Conservation (phyloP, 2,113 vertebrate genomes). For the Xiphias gladius region DNA sequence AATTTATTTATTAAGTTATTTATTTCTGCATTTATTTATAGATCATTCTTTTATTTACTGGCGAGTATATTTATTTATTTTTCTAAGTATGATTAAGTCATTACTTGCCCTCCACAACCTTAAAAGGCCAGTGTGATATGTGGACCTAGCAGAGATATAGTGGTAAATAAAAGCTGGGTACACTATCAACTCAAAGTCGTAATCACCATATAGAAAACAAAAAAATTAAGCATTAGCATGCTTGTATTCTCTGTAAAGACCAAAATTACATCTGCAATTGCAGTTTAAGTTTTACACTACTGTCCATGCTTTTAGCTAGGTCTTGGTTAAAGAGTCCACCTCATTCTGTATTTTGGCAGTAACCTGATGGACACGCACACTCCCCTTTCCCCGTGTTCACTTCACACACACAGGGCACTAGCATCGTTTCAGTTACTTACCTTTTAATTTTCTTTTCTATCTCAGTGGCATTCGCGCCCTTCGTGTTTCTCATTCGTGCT, state of each 20-base stretch:
- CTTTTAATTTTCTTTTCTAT: conserved; percentile 86
- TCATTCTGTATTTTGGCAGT: background rate
- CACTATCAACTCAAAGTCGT: background rate
- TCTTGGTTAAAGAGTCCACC: background rate
- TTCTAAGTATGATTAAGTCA: too few species aligned
- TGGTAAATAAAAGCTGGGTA: background rate
- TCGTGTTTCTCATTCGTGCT: conserved; percentile 73
- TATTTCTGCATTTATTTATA: background rate
- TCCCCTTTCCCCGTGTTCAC: too few species aligned
- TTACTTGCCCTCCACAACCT: too few species aligned
- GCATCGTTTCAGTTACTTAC: conserved; percentile 58
- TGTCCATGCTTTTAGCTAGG: background rate
- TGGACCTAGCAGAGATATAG: background rate
- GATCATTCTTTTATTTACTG: too few species aligned
- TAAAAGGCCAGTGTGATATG: too few species aligned
- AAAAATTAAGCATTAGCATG: background rate
- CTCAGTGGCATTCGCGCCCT: conserved; percentile 70
- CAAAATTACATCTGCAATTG: background rate
- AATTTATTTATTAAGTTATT: background rate
- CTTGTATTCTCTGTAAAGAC: background rate
- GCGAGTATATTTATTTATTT: too few species aligned
- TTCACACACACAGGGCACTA: background rate
- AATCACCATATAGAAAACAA: too few species aligned
- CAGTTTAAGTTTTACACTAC: background rate
- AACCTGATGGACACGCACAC: background rate